Evolutionary conservation across 2,113 vertebrate genomes (phyloP).

Genomic region (Daubentonia madagascariensis): DNA sequence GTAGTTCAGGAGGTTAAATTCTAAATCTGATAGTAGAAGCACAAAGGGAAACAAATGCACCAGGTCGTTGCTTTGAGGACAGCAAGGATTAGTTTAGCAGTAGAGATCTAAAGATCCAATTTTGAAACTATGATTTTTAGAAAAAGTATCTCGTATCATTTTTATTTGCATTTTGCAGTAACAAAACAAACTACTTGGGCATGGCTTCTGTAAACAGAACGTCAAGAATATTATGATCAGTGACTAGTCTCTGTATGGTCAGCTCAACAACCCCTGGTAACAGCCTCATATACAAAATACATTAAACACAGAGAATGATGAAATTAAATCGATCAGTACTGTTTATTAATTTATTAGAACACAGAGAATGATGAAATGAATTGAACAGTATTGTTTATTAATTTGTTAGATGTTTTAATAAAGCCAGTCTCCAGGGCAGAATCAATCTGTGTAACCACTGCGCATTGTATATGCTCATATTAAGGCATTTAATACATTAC

Average conservation of each 20-base stretch:
- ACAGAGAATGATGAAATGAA: background rate
- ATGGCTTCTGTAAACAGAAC: background rate
- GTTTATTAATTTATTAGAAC: constrained; percentile 55
- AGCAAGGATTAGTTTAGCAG: background rate
- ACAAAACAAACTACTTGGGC: background rate
- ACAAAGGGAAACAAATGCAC: background rate
- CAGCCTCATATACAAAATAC: background rate
- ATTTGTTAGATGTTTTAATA: constrained; percentile 64
- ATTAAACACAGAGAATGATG: background rate
- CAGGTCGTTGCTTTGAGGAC: background rate
- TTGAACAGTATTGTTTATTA: constrained; percentile 45
- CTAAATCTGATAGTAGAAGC: background rate
- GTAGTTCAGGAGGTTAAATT: background rate
- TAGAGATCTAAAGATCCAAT: background rate
- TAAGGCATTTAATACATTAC: background rate
- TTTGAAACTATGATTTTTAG: background rate
- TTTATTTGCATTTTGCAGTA: constrained; percentile 15
- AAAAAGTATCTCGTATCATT: background rate
- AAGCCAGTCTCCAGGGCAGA: constrained; percentile 11
- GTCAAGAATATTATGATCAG: background rate
- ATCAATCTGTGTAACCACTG: constrained; percentile 5
- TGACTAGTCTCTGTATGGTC: background rate
- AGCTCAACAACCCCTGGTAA: background rate
- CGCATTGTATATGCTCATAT: background rate
- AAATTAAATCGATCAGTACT: constrained; percentile 15